Base-by-base conservation (phyloP, 2,888 invertebrate genomes). In the Pocota personata region DNA sequence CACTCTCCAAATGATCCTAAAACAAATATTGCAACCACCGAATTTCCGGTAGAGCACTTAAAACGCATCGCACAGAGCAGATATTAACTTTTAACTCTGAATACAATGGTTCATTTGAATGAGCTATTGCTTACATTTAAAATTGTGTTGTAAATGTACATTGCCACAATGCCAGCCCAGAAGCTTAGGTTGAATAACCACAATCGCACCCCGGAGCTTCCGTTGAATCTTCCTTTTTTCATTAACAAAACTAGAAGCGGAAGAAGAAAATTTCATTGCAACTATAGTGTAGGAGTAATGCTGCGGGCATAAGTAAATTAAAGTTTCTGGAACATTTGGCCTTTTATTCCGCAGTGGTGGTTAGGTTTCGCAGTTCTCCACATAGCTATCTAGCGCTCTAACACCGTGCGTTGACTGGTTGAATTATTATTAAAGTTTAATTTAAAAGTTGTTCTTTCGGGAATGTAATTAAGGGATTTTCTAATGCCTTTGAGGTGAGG, bases 351-450 rank as follows among this genome's bases (percentile, higher is more conserved):
- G 32, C 21, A 50, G n/a, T 35, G 35, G 21, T 35, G 35, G 7
- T 16, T 57, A 5, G 16, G 21, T 14, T 12, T 12, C 19, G 14
- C 3, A 7, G 14, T 30, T 16, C 2, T 30, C 1, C 30, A 14
- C 14, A 8, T 16, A 46, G 16, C 30, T 32, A 46, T 62, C 21
- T 30, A 5, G 5, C 1, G 32, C 32, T 35, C 14, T 12, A 14
- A 8, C n/a, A 30, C 12, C 19, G 37, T 37, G 52, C 67, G 67
- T 67, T 67, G 52, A 37, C 52, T 67, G 19, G 30, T 69, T 69
- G 40, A 69, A 57, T 69, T 57, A 57, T 69, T 40, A 27, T 27
- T 40, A 69, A 69, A 69, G 69, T 69, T 69, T 69, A 55, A 57
- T 43, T 69, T 57, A 27, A 57, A 69, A 57, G 55, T 57, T 69